Base-by-base conservation (phyloP, 2,797 vertebrate genomes). In the Coregonus sp. region DNA sequence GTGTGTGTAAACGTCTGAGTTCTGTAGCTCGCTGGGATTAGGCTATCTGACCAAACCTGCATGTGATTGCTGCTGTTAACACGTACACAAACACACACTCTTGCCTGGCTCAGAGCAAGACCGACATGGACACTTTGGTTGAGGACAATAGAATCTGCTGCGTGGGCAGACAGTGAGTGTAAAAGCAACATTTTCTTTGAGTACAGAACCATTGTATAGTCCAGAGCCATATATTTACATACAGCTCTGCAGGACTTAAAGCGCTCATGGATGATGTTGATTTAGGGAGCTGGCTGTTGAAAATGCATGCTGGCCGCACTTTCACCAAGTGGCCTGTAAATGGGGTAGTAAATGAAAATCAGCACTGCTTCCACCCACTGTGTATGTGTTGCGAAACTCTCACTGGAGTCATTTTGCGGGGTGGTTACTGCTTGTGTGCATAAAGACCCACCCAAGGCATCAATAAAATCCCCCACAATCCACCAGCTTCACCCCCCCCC, bases 371-470 rank as follows among this genome's bases (percentile, higher is more conserved):
- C 29, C 29, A 54, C 25, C 20, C 9, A 9, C n/a, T 16, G 50
- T 56, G 16, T 4, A 9, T 70, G 18, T 35, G 31, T 56, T 51
- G 79, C 77, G 63, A 63, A 15, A 80, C 74, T 84, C 84, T 86
- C 80, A 11, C 76, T 35, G 67, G 85, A 85, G 85, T 79, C 74
- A 75, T 86, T 78, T 61, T 31, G 68, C 81, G 82, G 75, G 80
- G 69, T 86, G 79, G 82, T 86, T 90, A 79, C 86, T 90, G 89
- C 84, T 85, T 83, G 77, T 86, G 81, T 86, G 86, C 82, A 86
- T 88, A 81, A 84, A 82, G 83, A 81, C 74, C 83, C 83, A 85
- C 87, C 84, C 50, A 56, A 61, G 84, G 88, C 88, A 76, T 92
- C 87, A 87, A 89, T 86, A 84, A 81, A 82, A 78, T 78, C 82